Evolutionary conservation across 1,140 invertebrate genomes (phyloP).

Genomic region (Pissodes strobi): DNA sequence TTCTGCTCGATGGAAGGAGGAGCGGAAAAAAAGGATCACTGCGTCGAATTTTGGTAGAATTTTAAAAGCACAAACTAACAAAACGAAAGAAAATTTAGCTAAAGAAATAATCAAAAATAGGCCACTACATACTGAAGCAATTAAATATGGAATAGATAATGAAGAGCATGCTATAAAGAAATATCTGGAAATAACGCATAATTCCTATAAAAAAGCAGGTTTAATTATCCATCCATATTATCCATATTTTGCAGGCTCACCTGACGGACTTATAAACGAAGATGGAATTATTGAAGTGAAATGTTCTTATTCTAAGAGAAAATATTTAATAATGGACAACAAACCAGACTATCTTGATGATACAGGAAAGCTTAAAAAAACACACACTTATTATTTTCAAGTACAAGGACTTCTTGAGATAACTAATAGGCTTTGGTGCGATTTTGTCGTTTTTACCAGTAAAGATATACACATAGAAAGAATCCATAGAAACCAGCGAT

Average conservation of each 20-base stretch:
- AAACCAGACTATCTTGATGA: not conserved
- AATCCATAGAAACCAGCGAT: not conserved
- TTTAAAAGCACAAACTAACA: not conserved
- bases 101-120: not conserved
- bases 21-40: conserved; percentile 20
- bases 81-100: conserved; percentile 1
- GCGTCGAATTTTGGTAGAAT: conserved; percentile 27
- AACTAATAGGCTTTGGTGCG: conserved; percentile 10
- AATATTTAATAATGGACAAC: not conserved
- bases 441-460: conserved; percentile 8
- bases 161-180: conserved; percentile 1
- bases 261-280: conserved; percentile 27
- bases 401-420: conserved; percentile 23
- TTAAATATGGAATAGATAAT: conserved; percentile 1
- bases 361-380: not conserved
- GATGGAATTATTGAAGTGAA: conserved; percentile 34
- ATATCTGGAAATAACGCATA: not conserved
- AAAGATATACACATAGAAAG: not conserved
- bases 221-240: conserved; percentile 12
- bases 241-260: conserved; percentile 24
- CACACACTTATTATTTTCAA: conserved; percentile 18
- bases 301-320: conserved; percentile 21
- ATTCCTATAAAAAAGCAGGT: conserved; percentile 6
- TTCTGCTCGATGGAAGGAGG: not conserved
- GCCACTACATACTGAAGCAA: not conserved